phyloP scores from a whole-genome alignment of 2,888 invertebrate species.

The Gari tellinella region DNA sequence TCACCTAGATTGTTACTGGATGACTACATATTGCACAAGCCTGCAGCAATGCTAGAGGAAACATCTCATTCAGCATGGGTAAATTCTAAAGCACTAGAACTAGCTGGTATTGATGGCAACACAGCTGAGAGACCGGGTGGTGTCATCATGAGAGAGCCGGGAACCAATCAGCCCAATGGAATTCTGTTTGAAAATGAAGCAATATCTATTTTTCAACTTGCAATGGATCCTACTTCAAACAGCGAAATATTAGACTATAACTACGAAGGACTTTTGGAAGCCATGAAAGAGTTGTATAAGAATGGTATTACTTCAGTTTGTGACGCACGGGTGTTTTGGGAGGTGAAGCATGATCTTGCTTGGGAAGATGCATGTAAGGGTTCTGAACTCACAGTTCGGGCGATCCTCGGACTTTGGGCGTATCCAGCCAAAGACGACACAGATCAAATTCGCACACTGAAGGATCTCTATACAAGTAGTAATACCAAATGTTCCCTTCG shows the following conservation, averaged over 20 bases:
- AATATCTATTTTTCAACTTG: constrained; percentile 35
- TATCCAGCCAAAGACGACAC: constrained; percentile 11
- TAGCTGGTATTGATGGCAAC: constrained; percentile 21
- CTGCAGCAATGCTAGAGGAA: constrained; percentile 47
- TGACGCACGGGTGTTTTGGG: constrained; percentile 47
- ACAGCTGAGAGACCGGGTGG: constrained; percentile 32
- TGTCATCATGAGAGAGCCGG: constrained; percentile 45
- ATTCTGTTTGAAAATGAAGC: constrained; percentile 53
- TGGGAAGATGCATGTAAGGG: constrained; percentile 34
- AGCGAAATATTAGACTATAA: constrained; percentile 15
- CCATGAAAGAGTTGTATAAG: too few species aligned
- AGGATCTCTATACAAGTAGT: constrained; percentile 30
- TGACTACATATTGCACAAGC: constrained; percentile 22
- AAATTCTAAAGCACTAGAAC: constrained; percentile 43
- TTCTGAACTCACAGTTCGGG: constrained; percentile 29
- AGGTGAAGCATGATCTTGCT: constrained; percentile 24
- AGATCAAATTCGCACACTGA: constrained; percentile 34
- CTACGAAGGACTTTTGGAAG: constrained; percentile 4
- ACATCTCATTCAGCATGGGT: constrained; percentile 61
- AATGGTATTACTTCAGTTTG: constrained; percentile 24
- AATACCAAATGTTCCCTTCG: constrained; percentile 15
- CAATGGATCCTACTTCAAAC: constrained; percentile 21
- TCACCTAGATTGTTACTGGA: constrained; percentile 47
- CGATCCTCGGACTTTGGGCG: constrained; percentile 47
- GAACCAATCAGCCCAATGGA: constrained; percentile 41